Evolutionary conservation across 2,113 vertebrate species (phyloP), one percentile per base, ranked within the genome.

Genomic region (Tragelaphus scriptus): DNA sequence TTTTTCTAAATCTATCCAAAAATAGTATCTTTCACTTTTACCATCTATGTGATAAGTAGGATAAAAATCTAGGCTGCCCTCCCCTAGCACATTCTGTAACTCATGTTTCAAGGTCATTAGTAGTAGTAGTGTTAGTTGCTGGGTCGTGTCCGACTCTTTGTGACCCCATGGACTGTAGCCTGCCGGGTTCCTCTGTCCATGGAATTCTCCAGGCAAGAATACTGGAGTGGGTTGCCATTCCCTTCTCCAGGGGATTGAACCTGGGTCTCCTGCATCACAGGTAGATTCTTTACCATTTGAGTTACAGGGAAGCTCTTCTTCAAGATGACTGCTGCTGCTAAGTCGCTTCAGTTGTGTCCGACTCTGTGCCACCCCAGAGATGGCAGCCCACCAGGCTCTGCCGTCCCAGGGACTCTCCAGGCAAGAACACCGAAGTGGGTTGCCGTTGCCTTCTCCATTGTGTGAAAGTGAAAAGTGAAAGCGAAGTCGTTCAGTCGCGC

Each of bases 111-210:
- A 25, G 51, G 2, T 82, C 19, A 14, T 23, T 21, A 40, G n/a
- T 40, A 5, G n/a, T 19, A 6, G 19, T 12, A 40, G 2, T 6
- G 19, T 40, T 23, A 12, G n/a, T 23, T 0, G 68, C n/a, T 40
- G 1, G 10, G n/a, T 40, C 19, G 0, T 12, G n/a, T 12, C 19
- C 0, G 2, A 23, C n/a, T 40, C 19, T 71, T 36, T 23, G 19
- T 12, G 19, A 71, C n/a, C 68, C 68, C 68, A 71, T 71, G 68
- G 21, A 12, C 68, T 71, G 5, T 12, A 36, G 19, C 68, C 68
- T 40, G n/a, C 68, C 0, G 0, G n/a, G n/a, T 23, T 71, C 68
- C n/a, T 40, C 68, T 12, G 10, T 71, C 68, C 19, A 6, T 13
- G n/a, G n/a, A 6, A 71, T 71, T 40, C n/a, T 71, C n/a, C 68